These are phyloP conservation scores for Lasius platythorax DNA, from an alignment of 2,888 invertebrate genomes.

Conservation along the genomic window DNA sequence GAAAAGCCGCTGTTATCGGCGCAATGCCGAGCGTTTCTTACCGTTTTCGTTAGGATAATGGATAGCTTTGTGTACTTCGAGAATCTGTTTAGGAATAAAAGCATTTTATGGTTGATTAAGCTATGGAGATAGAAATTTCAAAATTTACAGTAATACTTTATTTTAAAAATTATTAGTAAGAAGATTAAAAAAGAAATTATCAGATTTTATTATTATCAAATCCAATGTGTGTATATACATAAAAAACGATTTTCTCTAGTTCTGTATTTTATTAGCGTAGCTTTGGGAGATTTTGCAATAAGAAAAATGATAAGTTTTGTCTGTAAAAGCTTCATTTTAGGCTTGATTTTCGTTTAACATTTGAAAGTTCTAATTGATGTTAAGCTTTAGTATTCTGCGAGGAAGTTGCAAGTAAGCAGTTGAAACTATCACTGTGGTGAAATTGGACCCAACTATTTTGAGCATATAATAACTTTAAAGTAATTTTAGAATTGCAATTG, in stretches of 20 bases:
- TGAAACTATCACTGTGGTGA: neutral
- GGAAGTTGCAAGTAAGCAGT: neutral
- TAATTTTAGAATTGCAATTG: slow-evolving; percentile 8
- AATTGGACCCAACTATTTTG: neutral
- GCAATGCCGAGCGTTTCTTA: neutral
- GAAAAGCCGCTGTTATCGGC: slow-evolving; percentile 10
- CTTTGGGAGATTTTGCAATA: neutral
- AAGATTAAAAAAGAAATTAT: neutral
- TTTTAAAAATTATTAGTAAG: neutral
- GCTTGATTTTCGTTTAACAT: neutral
- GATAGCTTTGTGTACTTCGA: neutral
- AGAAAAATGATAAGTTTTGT: neutral
- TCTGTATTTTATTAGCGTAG: neutral
- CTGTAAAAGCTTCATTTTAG: neutral
- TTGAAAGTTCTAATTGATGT: neutral
- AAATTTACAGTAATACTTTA: neutral
- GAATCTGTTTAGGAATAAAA: slow-evolving; percentile 5
- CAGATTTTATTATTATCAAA: neutral
- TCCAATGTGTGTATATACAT: neutral
- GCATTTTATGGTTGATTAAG: neutral
- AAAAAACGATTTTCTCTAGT: neutral
- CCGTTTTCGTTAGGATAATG: slow-evolving; percentile 28
- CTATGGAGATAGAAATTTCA: neutral
- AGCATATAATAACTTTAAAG: slow-evolving; percentile 18
- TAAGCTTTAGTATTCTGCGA: neutral